Evolutionary conservation across 1,140 invertebrate genomes (phyloP).

Genomic region (Andrena cerasifolii): DNA sequence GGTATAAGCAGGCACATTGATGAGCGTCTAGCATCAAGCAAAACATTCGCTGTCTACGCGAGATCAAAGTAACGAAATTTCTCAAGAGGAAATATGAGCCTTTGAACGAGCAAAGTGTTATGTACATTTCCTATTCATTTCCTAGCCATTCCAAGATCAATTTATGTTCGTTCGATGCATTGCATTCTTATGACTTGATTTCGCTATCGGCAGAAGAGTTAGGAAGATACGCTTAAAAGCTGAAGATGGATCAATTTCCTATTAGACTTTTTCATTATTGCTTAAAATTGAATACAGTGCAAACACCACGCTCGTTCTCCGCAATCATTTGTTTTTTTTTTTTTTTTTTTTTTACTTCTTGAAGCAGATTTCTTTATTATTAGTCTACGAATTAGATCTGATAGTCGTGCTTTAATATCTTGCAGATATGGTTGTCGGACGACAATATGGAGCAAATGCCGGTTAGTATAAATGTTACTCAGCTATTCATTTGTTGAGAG

Average conservation of each 20-base stretch:
- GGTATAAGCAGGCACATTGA: slow-evolving; percentile 84
- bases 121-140: slow-evolving; percentile 24
- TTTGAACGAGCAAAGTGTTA: slow-evolving; percentile 72
- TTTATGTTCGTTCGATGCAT: not conserved
- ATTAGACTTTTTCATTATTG: not conserved
- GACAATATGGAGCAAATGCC: slow-evolving; percentile 89
- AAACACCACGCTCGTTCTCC: slow-evolving; percentile 29
- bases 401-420: slow-evolving; percentile 69
- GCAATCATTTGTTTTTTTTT: slow-evolving; percentile 12
- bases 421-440: slow-evolving; percentile 89
- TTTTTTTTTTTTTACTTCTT: slow-evolving; percentile 14
- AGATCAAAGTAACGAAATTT: slow-evolving; percentile 21
- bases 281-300: not conserved
- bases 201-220: not conserved
- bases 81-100: slow-evolving; percentile 69
- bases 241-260: slow-evolving; percentile 3
- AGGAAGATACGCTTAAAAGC: not conserved
- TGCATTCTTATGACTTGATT: not conserved
- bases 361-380: slow-evolving; percentile 20
- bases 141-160: slow-evolving; percentile 6
- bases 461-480: slow-evolving; percentile 83
- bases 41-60: not conserved
- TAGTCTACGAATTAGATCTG: slow-evolving; percentile 16
- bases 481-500: not conserved
- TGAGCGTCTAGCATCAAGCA: slow-evolving; percentile 67